These are phyloP conservation scores for Nomada flava DNA, from an alignment of 2,888 invertebrate species.

Conservation along the genomic window DNA sequence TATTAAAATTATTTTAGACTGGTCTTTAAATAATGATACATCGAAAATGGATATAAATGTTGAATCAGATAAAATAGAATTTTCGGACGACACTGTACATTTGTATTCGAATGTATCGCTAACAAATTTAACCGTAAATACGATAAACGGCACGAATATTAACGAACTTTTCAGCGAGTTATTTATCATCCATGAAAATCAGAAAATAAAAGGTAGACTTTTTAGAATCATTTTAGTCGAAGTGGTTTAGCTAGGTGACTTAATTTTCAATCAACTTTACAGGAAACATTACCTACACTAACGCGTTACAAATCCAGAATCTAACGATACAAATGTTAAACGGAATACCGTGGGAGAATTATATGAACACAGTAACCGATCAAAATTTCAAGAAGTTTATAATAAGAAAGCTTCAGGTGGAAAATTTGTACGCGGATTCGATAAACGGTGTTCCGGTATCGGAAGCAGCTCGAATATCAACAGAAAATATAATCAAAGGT, in stretches of 20 bases:
- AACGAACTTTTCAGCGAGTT: slow-evolving; percentile 64
- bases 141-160: slow-evolving; percentile 68
- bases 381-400: slow-evolving; percentile 70
- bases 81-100: slow-evolving; percentile 68
- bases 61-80: slow-evolving; percentile 28
- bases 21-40: slow-evolving; percentile 62
- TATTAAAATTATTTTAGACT: slow-evolving; percentile 61
- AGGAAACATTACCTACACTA: slow-evolving; percentile 71
- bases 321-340: slow-evolving; percentile 69
- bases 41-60: slow-evolving; percentile 43
- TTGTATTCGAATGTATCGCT: slow-evolving; percentile 66
- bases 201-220: slow-evolving; percentile 70
- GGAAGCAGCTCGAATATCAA: slow-evolving; percentile 75
- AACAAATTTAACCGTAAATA: slow-evolving; percentile 53
- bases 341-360: slow-evolving; percentile 49
- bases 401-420: slow-evolving; percentile 62
- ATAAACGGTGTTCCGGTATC: slow-evolving; percentile 73
- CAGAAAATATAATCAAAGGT: slow-evolving; percentile 76
- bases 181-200: slow-evolving; percentile 69
- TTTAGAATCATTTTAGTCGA: not conserved
- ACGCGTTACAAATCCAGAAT: slow-evolving; percentile 46
- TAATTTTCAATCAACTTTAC: slow-evolving; percentile 8
- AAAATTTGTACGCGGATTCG: slow-evolving; percentile 66
- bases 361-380: slow-evolving; percentile 72
- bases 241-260: too few relatives aligned